Conservation (phyloP, 2,797 vertebrate species). For the Onychomys leucogaster region DNA sequence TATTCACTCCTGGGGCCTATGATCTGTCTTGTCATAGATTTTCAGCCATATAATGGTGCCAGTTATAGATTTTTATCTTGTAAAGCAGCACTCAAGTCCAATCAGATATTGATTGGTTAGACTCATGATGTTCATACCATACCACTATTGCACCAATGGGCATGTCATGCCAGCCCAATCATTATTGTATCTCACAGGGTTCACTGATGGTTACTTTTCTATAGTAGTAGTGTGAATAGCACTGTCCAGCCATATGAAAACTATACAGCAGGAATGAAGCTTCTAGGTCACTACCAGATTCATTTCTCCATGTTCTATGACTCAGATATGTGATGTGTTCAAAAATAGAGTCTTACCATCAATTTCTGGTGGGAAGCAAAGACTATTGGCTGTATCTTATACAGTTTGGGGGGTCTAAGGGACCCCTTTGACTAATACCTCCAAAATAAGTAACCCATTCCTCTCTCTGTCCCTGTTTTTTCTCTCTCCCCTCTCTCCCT, state of each 20-base stretch:
- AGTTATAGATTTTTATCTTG: background rate
- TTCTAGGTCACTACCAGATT: background rate
- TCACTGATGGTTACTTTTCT: background rate
- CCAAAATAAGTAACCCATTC: background rate
- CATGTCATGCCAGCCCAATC: background rate
- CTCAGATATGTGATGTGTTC: background rate
- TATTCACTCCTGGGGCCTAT: background rate
- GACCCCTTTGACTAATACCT: background rate
- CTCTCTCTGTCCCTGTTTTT: too few relatives aligned
- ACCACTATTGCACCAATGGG: too few relatives aligned
- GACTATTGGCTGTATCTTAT: background rate
- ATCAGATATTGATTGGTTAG: background rate
- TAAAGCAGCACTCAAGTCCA: background rate
- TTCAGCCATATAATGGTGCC: background rate
- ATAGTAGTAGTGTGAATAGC: background rate
- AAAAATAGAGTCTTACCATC: background rate
- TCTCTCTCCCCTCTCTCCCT: too few relatives aligned
- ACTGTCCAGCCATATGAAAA: background rate
- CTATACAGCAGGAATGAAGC: background rate
- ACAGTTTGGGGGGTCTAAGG: background rate
- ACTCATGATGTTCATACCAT: background rate
- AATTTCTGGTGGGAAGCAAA: background rate
- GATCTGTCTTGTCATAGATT: background rate
- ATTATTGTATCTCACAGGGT: background rate
- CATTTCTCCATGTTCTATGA: background rate